Evolutionary conservation across 2,113 vertebrate species (phyloP), one percentile per base, ranked within the genome.

Genomic region (Arvicanthis niloticus): DNA sequence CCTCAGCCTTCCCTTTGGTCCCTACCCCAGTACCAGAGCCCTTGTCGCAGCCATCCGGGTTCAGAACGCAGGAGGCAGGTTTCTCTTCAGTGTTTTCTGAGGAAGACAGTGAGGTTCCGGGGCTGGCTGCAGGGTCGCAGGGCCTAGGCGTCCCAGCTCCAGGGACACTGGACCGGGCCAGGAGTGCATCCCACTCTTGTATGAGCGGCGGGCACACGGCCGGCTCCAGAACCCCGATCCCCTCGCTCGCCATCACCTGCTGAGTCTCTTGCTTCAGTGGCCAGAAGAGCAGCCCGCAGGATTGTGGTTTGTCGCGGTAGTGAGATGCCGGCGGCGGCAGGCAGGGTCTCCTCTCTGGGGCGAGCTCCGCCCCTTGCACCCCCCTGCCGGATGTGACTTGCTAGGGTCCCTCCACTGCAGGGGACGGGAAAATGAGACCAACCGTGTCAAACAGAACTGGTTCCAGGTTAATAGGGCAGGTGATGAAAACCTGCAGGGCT

Each of bases 251-350:
- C 76, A 65, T 42, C 81, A 72, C 86, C 92, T 60, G 53, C 37
- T 4, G 31, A 78, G 45, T 60, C 42, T 73, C 84, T 31, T 67
- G 60, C 82, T 58, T 72, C 9, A 53, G 51, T 1, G 40, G 9
- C 1, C 2, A 7, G 37, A 31, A 37, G 40, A 1, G 34, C 5
- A 8, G 22, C 26, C 0, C 6, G 51, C 13, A 1, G 53, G 16
- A 29, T 51, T 0, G 80, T 29, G 17, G 58, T 84, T 4, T 31
- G 37, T 40, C 21, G 37, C 11, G 0, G 70, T 15, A 11, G 77
- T 3, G 1, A 21, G 26, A 15, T 17, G 16, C 12, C 0, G 51
- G 5, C 9, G 51, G 5, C 9, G 1, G 19, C 42, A 29, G 31
- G 24, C 1, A 12, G 3, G n/a, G 45, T 65, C 72, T 85, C n/a